phyloP scores from a whole-genome alignment of 2,113 vertebrate species.

The Ochotona curzoniae region DNA sequence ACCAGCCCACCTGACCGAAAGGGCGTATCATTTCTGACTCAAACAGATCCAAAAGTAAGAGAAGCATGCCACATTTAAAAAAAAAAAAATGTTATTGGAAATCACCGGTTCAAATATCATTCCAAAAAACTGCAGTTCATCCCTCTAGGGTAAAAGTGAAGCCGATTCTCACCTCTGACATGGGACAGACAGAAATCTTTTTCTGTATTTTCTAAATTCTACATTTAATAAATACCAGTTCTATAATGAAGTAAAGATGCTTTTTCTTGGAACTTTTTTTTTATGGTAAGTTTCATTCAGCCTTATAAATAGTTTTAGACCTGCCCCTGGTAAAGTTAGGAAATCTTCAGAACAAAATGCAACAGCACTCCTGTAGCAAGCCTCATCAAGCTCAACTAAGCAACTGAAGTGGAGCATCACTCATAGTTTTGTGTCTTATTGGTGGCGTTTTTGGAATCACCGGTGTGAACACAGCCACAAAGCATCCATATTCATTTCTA shows the following conservation, averaged over 20 bases:
- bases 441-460: neutral
- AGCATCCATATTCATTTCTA: neutral
- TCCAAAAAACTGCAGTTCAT: neutral
- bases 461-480: neutral
- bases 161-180: neutral
- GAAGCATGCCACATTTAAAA: neutral
- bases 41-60: constrained; percentile 21
- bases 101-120: neutral
- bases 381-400: neutral
- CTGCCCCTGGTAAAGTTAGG: neutral
- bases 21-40: constrained; percentile 3
- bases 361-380: neutral
- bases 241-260: neutral
- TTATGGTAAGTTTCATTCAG: neutral
- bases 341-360: constrained; percentile 25
- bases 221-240: neutral
- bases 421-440: neutral
- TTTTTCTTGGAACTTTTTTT: constrained; percentile 8
- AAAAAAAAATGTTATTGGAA: neutral
- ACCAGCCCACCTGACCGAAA: neutral
- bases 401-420: neutral
- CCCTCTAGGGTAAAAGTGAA: neutral
- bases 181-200: neutral
- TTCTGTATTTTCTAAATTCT: neutral
- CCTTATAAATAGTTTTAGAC: constrained; percentile 30